Conservation (phyloP, 2,113 vertebrate genomes). For the Entomyzon cyanotis region DNA sequence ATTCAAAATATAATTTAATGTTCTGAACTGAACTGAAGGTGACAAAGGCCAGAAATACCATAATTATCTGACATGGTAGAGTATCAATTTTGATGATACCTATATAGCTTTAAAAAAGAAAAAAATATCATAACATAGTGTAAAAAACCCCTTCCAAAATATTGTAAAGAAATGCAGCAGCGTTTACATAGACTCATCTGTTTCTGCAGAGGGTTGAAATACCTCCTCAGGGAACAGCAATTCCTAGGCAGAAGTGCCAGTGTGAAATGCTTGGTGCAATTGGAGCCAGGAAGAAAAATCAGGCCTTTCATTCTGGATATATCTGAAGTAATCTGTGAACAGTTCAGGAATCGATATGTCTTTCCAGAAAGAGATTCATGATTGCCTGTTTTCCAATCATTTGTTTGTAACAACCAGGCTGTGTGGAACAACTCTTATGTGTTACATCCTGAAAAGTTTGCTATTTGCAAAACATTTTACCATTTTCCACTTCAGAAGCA, state of each 20-base stretch:
- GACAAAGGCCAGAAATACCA: background rate
- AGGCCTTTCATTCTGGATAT: background rate
- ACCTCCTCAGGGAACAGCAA: background rate
- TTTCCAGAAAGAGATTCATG: conserved; percentile 5
- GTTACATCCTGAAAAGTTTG: conserved; percentile 19
- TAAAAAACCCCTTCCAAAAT: background rate
- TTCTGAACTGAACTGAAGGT: background rate
- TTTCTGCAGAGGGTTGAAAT: conserved; percentile 17
- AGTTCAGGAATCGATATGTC: background rate
- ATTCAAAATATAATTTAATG: background rate
- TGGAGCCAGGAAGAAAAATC: background rate
- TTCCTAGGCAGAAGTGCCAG: background rate
- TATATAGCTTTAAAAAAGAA: background rate
- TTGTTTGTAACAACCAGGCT: background rate
- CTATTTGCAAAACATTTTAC: conserved; percentile 41
- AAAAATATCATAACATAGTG: background rate
- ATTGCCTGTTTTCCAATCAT: background rate
- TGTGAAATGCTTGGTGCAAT: background rate
- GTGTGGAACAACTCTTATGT: background rate
- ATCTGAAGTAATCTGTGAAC: background rate
- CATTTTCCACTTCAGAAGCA: conserved; percentile 23
- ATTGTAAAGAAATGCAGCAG: background rate
- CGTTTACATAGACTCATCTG: background rate
- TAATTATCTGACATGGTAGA: background rate
- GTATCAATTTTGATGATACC: background rate